These are phyloP conservation scores for Thamnophis elegans DNA, from an alignment of 2,797 vertebrate species.

Conservation along the genomic window DNA sequence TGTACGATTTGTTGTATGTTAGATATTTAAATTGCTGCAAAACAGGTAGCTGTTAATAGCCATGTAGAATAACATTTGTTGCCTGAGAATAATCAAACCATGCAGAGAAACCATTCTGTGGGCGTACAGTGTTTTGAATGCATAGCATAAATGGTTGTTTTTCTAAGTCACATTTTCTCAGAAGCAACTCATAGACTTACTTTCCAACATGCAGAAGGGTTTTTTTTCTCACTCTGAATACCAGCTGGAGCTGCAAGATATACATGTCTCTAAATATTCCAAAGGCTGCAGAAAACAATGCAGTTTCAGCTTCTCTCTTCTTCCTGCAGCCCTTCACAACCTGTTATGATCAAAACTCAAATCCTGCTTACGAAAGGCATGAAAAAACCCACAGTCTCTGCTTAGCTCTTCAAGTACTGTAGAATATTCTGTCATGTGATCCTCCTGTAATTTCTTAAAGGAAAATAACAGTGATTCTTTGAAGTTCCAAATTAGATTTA, in stretches of 20 bases:
- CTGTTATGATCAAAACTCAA: background rate
- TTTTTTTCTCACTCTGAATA: background rate
- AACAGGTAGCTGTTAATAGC: background rate
- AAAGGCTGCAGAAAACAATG: background rate
- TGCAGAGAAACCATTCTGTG: background rate
- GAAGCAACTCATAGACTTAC: background rate
- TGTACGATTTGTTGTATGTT: background rate
- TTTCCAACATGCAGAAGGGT: background rate
- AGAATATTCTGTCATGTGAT: background rate
- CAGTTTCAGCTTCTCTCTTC: background rate
- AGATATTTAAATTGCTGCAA: background rate
- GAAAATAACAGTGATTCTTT: background rate
- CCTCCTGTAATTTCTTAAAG: background rate
- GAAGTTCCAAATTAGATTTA: background rate
- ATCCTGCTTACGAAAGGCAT: background rate
- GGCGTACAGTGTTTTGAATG: background rate
- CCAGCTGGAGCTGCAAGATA: background rate
- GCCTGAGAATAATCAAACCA: background rate
- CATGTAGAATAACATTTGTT: background rate
- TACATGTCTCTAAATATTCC: background rate
- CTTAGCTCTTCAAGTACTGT: background rate
- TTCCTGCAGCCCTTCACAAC: background rate
- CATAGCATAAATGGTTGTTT: background rate
- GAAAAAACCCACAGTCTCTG: background rate
- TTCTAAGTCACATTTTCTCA: background rate